phyloP scores from a whole-genome alignment of 2,113 vertebrate genomes.

The Aix galericulata region DNA sequence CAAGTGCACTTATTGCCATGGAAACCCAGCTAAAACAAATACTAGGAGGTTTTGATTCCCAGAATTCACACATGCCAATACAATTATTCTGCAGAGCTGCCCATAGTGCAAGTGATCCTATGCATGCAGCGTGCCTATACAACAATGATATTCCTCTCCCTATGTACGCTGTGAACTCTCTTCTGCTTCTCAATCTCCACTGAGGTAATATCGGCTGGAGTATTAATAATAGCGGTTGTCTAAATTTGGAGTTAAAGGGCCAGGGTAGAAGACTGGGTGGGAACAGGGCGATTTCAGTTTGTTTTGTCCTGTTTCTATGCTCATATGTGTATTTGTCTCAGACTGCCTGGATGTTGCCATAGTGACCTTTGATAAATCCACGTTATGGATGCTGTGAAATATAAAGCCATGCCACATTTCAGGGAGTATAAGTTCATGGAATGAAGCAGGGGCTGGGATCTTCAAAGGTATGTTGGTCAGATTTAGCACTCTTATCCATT shows the following conservation, averaged over 20 bases:
- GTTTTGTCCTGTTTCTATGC: conserved; percentile 63
- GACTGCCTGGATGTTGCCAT: conserved; percentile 47
- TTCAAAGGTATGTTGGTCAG: background rate
- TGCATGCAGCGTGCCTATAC: background rate
- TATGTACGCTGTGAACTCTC: background rate
- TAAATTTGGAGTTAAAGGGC: background rate
- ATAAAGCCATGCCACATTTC: conserved; percentile 3
- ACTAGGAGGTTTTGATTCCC: background rate
- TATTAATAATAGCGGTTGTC: background rate
- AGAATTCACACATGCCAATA: conserved; percentile 37
- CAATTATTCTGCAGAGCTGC: background rate
- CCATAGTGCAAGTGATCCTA: background rate
- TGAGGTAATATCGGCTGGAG: background rate
- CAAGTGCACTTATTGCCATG: conserved; percentile 11
- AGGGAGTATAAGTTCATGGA: background rate
- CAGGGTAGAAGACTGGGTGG: background rate
- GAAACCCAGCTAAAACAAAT: conserved; percentile 39
- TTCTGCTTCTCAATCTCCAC: background rate
- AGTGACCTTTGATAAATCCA: conserved; percentile 58
- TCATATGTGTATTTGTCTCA: conserved; percentile 13
- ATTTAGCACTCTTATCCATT: background rate
- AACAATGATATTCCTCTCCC: background rate
- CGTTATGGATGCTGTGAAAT: conserved; percentile 55
- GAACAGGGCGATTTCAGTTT: conserved; percentile 28
- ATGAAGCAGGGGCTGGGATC: background rate